These are phyloP conservation scores for Cheilosia impressa DNA, from an alignment of 2,888 invertebrate species.

Conservation along the genomic window DNA sequence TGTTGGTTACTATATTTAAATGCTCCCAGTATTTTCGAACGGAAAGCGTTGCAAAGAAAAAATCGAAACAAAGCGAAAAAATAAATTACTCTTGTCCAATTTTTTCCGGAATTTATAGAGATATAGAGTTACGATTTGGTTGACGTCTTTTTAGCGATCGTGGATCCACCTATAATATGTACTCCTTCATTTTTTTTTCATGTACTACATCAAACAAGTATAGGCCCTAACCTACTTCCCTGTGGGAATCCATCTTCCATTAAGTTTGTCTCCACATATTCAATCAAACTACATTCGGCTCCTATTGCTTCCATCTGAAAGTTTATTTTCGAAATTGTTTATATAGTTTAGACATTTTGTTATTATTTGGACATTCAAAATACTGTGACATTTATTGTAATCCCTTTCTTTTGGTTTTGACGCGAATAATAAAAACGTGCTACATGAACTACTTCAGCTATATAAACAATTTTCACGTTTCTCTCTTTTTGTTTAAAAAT, in stretches of 20 bases:
- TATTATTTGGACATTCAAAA: constrained; percentile 24
- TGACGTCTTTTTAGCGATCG: no score
- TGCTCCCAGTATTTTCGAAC: no score
- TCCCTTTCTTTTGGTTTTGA: not conserved
- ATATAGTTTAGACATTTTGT: constrained; percentile 33
- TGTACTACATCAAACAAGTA: not conserved
- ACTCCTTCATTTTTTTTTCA: no score
- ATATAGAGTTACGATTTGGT: no score
- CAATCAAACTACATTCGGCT: not conserved
- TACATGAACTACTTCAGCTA: constrained; percentile 45
- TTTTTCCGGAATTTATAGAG: no score
- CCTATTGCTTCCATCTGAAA: constrained; percentile 7
- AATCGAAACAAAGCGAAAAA: no score
- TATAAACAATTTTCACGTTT: constrained; percentile 34
- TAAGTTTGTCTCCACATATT: not conserved
- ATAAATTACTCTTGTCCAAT: no score
- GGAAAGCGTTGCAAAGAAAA: no score
- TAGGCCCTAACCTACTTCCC: not conserved
- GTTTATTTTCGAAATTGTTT: constrained; percentile 6
- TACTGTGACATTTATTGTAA: constrained; percentile 9
- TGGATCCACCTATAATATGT: not conserved
- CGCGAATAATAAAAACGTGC: not conserved
- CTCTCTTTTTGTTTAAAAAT: constrained; percentile 25
- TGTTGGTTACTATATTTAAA: no score
- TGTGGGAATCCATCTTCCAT: not conserved